These are phyloP conservation scores for Ennomos erosarius DNA, from an alignment of 2,888 invertebrate species.

Conservation along the genomic window DNA sequence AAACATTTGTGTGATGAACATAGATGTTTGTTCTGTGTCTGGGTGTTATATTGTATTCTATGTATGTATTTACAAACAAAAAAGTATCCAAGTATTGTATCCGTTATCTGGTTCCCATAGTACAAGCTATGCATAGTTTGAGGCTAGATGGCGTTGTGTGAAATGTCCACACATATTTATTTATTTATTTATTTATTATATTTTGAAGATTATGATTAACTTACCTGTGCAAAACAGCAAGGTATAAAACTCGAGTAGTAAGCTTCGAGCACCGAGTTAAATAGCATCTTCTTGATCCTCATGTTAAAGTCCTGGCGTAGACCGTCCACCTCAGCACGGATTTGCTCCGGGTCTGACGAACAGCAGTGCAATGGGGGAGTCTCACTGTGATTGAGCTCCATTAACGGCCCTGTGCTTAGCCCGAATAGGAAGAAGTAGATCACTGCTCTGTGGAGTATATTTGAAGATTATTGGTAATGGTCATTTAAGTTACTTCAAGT, in stretches of 20 bases:
- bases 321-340: slow-evolving; percentile 93
- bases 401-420: slow-evolving; percentile 90
- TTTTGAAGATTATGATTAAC: slow-evolving; percentile 13
- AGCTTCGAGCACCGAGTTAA: slow-evolving; percentile 92
- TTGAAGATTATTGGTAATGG: too few species aligned
- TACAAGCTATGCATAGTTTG: too few species aligned
- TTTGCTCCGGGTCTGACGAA: slow-evolving; percentile 88
- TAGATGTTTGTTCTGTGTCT: too few species aligned
- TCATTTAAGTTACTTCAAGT: too few species aligned
- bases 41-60: too few species aligned
- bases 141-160: too few species aligned
- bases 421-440: slow-evolving; percentile 94
- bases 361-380: slow-evolving; percentile 91
- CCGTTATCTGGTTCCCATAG: too few species aligned
- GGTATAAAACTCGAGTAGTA: slow-evolving; percentile 96
- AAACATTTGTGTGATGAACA: too few species aligned
- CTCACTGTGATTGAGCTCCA: slow-evolving; percentile 85
- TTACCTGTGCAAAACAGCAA: slow-evolving; percentile 94
- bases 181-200: too few species aligned
- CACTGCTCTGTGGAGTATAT: slow-evolving; percentile 86
- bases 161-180: too few species aligned
- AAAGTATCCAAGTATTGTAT: too few species aligned
- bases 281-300: slow-evolving; percentile 94
- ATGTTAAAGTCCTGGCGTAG: slow-evolving; percentile 95
- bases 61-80: too few species aligned